phyloP scores from a whole-genome alignment of 1,140 invertebrate species.

The Babylonia areolata region DNA sequence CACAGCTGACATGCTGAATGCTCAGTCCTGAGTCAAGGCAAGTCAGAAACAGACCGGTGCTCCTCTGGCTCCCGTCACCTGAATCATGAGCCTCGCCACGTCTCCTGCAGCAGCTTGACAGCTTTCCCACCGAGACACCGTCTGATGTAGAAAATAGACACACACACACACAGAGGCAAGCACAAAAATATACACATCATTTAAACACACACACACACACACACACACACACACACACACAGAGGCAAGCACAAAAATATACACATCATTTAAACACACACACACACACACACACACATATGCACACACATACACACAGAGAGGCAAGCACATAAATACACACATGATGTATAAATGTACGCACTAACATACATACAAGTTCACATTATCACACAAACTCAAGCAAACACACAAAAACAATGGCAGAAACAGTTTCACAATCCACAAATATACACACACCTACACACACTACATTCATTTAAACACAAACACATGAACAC shows the following conservation, averaged over 20 bases:
- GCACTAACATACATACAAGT: no score
- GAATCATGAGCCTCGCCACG: neutral
- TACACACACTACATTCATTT: neutral
- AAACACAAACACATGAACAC: no score
- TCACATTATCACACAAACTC: no score
- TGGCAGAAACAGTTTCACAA: neutral
- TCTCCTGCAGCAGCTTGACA: neutral
- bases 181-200: no score
- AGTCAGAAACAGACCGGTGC: neutral
- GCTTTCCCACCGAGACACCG: neutral
- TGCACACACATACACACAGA: neutral
- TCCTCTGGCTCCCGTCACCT: neutral
- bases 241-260: neutral
- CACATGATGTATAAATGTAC: no score
- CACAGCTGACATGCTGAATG: constrained; percentile 76
- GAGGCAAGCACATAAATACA: no score
- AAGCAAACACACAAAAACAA: no score
- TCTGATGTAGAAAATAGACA: neutral
- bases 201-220: neutral
- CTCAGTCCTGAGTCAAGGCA: neutral
- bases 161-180: neutral
- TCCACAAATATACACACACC: neutral
- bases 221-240: neutral
- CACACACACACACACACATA: constrained; percentile 13
- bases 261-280: neutral